Base-by-base conservation (phyloP, 2,113 vertebrate species). In the Dendropsophus ebraccatus region DNA sequence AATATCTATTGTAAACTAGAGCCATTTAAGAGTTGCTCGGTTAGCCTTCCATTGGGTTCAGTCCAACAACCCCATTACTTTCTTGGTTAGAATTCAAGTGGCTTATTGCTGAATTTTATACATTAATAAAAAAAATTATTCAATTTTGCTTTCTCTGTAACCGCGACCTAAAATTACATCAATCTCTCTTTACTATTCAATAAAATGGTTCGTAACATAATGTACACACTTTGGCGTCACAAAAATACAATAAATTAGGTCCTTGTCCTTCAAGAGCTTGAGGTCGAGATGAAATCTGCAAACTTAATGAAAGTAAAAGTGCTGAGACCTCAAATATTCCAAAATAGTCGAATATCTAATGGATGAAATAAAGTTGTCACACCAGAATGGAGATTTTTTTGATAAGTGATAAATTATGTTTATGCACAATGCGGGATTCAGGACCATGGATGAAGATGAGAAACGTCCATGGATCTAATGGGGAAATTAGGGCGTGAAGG, bases 11-110 rank as follows among this genome's bases (percentile, higher is more conserved):
- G 81, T 82, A 54, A 82, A 82, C 41, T n/a, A 47, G 25, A 41
- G 45, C 13, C 49, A 73, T 56, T 54, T n/a, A n/a, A 41, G 32
- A 52, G 21, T 58, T n/a, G 12, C 47, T 74, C 28, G 12, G 35
- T 60, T 49, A 74, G 35, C 45, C 32, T 54, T 47, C 9, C 30
- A 30, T 45, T 84, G 69, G 82, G 69, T n/a, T 37, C 69, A 30
- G 28, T 84, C 70, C 82, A 84, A 32, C 21, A 60, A n/a, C 21
- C 30, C 82, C 70, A 84, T 84, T 84, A 84, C 70, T 60, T 73
- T 58, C 70, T 75, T 83, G 81, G 81, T 70, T 50, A 35, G 70
- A 47, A 47, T 54, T 84, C 82, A 74, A 74, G 30, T 30, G 13
- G 47, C 17, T 41, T 5, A 60, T 60, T 60, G 65, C 32, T 28